Evolutionary conservation across 92 coral and sea anemone species (phyloP), one percentile per base, ranked within the genome.

Genomic region (Paragorgia papillata): DNA sequence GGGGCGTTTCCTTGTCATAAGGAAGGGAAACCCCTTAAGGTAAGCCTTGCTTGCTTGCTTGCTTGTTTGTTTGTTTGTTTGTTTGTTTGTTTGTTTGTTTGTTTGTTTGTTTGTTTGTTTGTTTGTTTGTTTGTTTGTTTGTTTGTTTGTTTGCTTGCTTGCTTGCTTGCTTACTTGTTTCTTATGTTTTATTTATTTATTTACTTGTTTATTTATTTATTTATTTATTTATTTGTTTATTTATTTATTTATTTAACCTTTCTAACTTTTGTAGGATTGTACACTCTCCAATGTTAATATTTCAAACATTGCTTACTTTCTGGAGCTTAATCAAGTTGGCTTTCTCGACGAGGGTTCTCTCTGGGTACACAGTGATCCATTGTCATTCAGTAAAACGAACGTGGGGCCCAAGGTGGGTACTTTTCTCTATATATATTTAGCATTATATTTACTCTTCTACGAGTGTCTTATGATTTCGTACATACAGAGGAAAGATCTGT

Each of bases 321-420:
- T 93, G 62, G 97, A 90, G 76, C 86, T 90, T 1, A 93, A 80
- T 57, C 97, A 90, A 81, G 91, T 93, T 24, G 97, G 97, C 48
- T 80, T 93, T 24, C 79, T 85, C 21, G 76, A 83, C 8, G 69
- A 66, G 1, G 88, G 63, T 40, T 10, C 76, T 12, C 80, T 90
- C 54, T 93, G 89, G 92, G 88, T 90, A 15, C 97, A 93, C 83
- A 80, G 92, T 19, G 97, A 93, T 54, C 94, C 96, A 7, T 10
- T 39, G 9, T 76, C 90, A n/a, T n/a, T n/a, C 10, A 55, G 9
- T 1, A 41, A 33, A n/a, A n/a, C n/a, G 40, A 24, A 34, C 64
- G 64, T 54, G 0, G 62, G 62, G 22, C 14, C 9, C 28, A 56
- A 56, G 30, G 62, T 56, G 33, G 31, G 62, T 56, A 28, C 1